Conservation (phyloP, 2,888 invertebrate species). For the Xestoiulus laeticollis region DNA sequence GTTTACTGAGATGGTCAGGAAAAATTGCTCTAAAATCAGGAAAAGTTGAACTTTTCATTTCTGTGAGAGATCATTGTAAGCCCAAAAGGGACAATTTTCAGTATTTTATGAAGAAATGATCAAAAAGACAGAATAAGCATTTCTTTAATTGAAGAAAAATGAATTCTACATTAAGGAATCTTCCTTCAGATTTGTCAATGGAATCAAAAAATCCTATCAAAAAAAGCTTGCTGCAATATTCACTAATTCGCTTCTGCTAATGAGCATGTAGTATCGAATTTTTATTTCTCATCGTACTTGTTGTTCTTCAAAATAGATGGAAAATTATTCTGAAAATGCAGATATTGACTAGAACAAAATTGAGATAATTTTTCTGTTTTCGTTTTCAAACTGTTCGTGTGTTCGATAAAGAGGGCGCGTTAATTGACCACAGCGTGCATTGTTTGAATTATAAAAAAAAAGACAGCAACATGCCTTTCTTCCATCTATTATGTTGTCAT, state of each 20-base stretch:
- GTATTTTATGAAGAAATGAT: background rate
- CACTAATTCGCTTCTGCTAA: background rate
- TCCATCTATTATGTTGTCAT: slow-evolving; percentile 52
- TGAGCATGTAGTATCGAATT: background rate
- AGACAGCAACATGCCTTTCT: slow-evolving; percentile 42
- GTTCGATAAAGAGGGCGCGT: slow-evolving; percentile 1
- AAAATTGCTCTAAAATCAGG: too few relatives aligned
- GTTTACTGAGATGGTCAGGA: too few relatives aligned
- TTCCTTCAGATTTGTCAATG: background rate
- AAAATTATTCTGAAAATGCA: background rate
- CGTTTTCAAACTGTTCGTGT: background rate
- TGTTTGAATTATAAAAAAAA: background rate
- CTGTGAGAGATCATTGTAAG: too few relatives aligned
- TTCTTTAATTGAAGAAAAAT: background rate
- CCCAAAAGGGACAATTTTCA: too few relatives aligned
- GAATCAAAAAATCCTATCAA: background rate
- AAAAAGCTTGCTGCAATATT: background rate
- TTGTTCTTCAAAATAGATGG: background rate
- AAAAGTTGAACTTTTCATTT: too few relatives aligned
- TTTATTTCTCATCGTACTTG: background rate
- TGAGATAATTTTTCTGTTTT: slow-evolving; percentile 11
- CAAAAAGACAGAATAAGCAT: background rate
- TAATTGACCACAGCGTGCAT: slow-evolving; percentile 25
- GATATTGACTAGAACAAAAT: background rate
- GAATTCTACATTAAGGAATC: background rate